A percentile compares a stretch with the other conserved stretches of the same genome.
Evolutionary conservation across 1,140 invertebrate genomes (phyloP).

Genomic region (Danaus melanippus): DNA sequence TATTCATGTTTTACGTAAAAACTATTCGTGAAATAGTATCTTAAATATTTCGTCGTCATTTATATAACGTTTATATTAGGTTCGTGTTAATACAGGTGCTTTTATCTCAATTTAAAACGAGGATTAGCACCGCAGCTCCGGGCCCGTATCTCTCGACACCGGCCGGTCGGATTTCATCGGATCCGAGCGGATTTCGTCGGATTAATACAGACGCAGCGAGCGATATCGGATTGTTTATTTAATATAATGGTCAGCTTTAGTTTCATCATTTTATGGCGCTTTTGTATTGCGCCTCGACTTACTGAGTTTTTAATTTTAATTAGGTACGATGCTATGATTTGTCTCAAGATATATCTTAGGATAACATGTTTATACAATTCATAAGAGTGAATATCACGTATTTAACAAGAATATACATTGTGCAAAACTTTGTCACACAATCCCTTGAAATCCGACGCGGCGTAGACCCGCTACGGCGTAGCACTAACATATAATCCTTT

Average conservation of each 20-base stretch:
- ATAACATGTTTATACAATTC: too few relatives aligned
- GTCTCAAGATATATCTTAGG: too few relatives aligned
- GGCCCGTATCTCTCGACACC: constrained; percentile 45
- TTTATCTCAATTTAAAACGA: constrained; percentile 64
- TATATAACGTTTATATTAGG: constrained; percentile 4
- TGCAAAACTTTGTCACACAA: constrained; percentile 38
- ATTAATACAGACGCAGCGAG: constrained; percentile 35
- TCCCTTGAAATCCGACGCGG: constrained; percentile 43
- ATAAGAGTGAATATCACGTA: too few relatives aligned
- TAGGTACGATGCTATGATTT: too few relatives aligned
- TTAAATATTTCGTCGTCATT: too few relatives aligned
- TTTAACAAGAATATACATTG: too few relatives aligned
- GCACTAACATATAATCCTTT: constrained; percentile 74
- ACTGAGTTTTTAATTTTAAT: not conserved
- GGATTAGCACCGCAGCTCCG: constrained; percentile 55
- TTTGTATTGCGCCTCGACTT: constrained; percentile 7
- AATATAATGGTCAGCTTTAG: constrained; percentile 39
- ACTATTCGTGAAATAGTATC: too few relatives aligned
- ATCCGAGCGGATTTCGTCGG: constrained; percentile 46
- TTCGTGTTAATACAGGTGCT: constrained; percentile 48
- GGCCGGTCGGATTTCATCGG: constrained; percentile 48
- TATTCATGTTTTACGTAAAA: too few relatives aligned
- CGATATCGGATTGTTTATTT: constrained; percentile 65
- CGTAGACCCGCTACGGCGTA: constrained; percentile 67
- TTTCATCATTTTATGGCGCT: constrained; percentile 10